Base-by-base conservation (phyloP, 2,888 invertebrate species). In the Caenorhabditis afra region DNA sequence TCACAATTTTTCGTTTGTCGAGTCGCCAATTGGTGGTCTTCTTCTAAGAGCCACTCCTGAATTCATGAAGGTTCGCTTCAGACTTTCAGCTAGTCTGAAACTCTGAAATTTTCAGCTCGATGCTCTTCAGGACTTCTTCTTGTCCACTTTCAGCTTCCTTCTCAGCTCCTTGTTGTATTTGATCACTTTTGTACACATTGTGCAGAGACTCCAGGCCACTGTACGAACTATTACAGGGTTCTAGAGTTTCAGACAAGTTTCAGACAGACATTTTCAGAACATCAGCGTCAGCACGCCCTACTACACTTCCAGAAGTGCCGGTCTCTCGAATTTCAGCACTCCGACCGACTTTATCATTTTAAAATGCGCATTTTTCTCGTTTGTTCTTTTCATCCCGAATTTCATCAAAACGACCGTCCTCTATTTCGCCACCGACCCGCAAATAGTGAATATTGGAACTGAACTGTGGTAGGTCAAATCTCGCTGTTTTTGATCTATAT, bases 291-390 rank as follows among this genome's bases (percentile, higher is more conserved):
- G 5, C 3, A 47, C 52, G 2, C 52, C 29, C 14, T 52, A 12
- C n/a, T 52, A 14, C 52, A 23, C 29, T 4, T 23, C 52, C 8
- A 8, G 58, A 18, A 41, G 11, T 29, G 7, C 29, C 7, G 7
- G 3, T 4, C 16, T 22, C 14, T 37, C 52, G 1, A 44, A 22
- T 35, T 8, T 22, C 3, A 41, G 35, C 8, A 23, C 58, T 7
- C 59, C 45, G n/a, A 67, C 68, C 0, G 76, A 76, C 14, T 23
- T 57, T 5, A 68, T 76, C 0, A 76, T 76, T 20, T 58, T 76
- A 12, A 76, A 76, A 53, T 76, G 68, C 22, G 76, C 76, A 18
- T 64, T 76, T 18, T 58, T 67, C 22, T 68, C 68, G 3, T 76
- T 76, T n/a, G 7, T 76, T n/a, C 39, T 68, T 3, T 76, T 68